Conservation (phyloP, 2,888 invertebrate species). For the Ypsolopha scabrella region DNA sequence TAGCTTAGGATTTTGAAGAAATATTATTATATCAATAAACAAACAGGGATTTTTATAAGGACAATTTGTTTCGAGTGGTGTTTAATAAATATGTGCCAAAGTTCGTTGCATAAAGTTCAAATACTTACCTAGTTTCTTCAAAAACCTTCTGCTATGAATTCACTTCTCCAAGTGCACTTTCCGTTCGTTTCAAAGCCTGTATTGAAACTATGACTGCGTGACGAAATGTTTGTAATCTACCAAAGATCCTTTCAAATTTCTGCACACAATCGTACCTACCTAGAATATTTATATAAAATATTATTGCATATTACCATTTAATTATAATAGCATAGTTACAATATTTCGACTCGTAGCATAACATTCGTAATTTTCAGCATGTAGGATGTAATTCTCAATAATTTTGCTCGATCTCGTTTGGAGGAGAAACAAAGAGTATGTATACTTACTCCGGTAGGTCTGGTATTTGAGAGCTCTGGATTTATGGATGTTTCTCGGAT, state of each 20-base stretch:
- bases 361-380: conserved; percentile 56
- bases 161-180: conserved; percentile 39
- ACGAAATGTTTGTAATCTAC: conserved; percentile 16
- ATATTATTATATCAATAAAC: background rate
- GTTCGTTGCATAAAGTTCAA: background rate
- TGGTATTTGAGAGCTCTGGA: conserved; percentile 17
- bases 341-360: conserved; percentile 59
- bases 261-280: conserved; percentile 23
- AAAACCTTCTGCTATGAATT: background rate
- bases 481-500: conserved; percentile 43
- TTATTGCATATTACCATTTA: conserved; percentile 56
- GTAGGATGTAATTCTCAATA: conserved; percentile 40
- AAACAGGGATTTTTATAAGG: no score
- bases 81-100: conserved; percentile 15
- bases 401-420: conserved; percentile 20
- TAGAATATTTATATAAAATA: conserved; percentile 30
- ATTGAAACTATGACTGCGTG: conserved; percentile 27
- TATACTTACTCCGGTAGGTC: background rate
- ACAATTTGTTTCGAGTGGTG: background rate
- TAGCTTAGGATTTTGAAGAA: background rate
- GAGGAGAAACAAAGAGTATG: background rate
- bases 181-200: conserved; percentile 34
- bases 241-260: conserved; percentile 21
- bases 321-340: conserved; percentile 51
- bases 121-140: no score